These are phyloP conservation scores for Leptopterna dolabrata DNA, from an alignment of 2,888 invertebrate species.

Conservation along the genomic window DNA sequence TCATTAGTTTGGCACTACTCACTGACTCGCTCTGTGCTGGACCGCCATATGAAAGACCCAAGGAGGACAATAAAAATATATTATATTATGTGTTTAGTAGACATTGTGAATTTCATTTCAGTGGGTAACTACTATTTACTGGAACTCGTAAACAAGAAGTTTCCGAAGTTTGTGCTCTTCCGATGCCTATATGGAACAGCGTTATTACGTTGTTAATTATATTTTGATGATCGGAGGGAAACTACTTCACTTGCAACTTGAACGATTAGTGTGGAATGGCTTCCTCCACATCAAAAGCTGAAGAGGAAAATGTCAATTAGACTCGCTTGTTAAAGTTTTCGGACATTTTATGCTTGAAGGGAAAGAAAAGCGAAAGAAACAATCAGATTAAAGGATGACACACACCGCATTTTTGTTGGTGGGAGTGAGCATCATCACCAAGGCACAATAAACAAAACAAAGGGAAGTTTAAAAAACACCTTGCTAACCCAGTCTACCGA, in stretches of 20 bases:
- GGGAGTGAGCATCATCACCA: neutral
- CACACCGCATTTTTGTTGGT: neutral
- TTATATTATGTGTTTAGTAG: neutral
- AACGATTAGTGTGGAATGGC: neutral
- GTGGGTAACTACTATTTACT: neutral
- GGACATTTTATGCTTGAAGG: neutral
- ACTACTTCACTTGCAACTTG: neutral
- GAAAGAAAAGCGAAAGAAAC: neutral
- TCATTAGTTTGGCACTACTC: too few species aligned
- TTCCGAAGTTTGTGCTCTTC: neutral
- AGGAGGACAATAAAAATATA: neutral
- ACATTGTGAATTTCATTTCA: neutral
- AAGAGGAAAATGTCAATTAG: neutral
- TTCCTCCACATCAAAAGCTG: neutral
- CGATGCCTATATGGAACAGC: neutral
- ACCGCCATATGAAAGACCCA: neutral
- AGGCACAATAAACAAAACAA: neutral
- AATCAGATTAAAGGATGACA: neutral
- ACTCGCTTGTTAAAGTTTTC: neutral
- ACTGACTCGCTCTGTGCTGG: neutral
- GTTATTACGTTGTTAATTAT: neutral
- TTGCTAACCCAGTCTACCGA: neutral
- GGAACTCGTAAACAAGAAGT: neutral
- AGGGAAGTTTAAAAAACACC: conserved; percentile 4
- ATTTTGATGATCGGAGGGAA: neutral